Evolutionary conservation across 2,888 invertebrate species (phyloP).

Genomic region (Patella pellucida): DNA sequence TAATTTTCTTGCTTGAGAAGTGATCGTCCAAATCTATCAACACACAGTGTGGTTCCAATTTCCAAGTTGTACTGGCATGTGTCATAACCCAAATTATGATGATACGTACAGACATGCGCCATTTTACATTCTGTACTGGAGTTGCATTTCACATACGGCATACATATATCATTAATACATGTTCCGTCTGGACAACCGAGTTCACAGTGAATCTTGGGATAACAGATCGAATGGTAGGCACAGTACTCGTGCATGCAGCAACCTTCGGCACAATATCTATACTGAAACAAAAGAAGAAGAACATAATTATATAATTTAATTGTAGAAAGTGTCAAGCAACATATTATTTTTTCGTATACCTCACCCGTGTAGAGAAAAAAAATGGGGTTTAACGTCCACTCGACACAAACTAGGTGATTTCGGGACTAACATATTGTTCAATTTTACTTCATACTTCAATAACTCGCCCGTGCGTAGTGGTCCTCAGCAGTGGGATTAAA

Average conservation of each 20-base stretch:
- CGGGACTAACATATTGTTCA: too few species aligned
- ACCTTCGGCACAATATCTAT: slow-evolving; percentile 60
- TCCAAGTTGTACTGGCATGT: slow-evolving; percentile 65
- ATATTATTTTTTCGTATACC: too few species aligned
- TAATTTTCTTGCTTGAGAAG: too few species aligned
- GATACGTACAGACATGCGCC: slow-evolving; percentile 54
- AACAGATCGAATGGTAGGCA: slow-evolving; percentile 62
- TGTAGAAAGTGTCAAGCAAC: too few species aligned
- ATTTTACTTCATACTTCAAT: too few species aligned
- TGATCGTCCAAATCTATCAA: slow-evolving; percentile 47
- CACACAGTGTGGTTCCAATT: slow-evolving; percentile 58
- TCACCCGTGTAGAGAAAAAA: too few species aligned
- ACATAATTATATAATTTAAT: background rate
- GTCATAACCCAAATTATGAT: slow-evolving; percentile 63
- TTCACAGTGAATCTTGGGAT: slow-evolving; percentile 60
- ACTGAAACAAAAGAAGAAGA: slow-evolving; percentile 49
- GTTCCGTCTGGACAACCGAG: slow-evolving; percentile 63
- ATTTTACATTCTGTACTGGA: slow-evolving; percentile 44
- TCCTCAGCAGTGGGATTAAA: too few species aligned
- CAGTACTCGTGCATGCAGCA: slow-evolving; percentile 66
- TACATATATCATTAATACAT: slow-evolving; percentile 58
- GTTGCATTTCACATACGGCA: slow-evolving; percentile 55
- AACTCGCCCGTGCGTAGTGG: too few species aligned
- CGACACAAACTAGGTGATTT: too few species aligned
- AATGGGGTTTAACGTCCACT: too few species aligned